Evolutionary conservation across 2,113 vertebrate genomes (phyloP).

Genomic region (Edolisoma coerulescens): DNA sequence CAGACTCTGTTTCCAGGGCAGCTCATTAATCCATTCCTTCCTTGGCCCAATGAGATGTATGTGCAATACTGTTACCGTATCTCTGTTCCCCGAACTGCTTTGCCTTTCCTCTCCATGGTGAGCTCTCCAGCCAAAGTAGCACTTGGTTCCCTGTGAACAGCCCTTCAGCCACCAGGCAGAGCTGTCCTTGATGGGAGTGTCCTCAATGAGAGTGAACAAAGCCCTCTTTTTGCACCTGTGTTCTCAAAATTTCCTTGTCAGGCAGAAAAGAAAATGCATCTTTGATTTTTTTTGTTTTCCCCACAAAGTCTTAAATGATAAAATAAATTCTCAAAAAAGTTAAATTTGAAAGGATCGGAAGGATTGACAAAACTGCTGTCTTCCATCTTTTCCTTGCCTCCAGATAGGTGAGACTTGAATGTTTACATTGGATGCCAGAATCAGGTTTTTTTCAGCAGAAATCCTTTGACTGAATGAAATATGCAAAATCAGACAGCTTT

Average conservation of each 20-base stretch:
- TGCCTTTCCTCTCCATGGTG: background rate
- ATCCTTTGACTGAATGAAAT: constrained; percentile 20
- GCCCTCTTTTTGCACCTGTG: background rate
- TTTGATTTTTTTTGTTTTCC: background rate
- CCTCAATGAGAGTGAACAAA: accelerated
- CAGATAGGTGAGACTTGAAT: background rate
- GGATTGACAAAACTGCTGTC: background rate
- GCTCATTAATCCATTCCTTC: background rate
- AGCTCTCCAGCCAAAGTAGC: background rate
- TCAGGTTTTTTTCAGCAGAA: background rate
- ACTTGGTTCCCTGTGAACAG: accelerated
- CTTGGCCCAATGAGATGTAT: background rate
- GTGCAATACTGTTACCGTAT: background rate
- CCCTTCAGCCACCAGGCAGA: background rate
- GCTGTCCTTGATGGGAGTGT: accelerated
- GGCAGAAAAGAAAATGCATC: background rate
- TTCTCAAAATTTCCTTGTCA: background rate
- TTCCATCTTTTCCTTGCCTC: background rate
- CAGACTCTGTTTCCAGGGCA: background rate
- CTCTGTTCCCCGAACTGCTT: background rate
- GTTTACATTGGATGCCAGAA: background rate
- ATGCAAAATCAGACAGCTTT: background rate
- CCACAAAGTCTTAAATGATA: background rate
- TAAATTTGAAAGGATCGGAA: background rate
- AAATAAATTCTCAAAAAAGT: background rate